Conservation (phyloP, 2,888 invertebrate species). For the Agrypnus murinus region DNA sequence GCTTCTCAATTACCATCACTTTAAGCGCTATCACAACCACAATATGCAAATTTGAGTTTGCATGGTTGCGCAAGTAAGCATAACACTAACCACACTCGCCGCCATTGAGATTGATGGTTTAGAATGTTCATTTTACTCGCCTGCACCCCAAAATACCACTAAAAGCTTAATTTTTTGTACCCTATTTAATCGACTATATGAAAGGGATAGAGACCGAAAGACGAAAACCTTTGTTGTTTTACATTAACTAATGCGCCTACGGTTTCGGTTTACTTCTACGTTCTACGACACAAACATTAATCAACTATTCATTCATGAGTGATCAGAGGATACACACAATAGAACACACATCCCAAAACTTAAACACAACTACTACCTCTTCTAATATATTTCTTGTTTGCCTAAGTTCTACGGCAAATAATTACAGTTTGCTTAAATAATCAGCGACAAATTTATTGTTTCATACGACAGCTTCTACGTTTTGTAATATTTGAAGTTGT, state of each 20-base stretch:
- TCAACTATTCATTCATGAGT: constrained; percentile 19
- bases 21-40: constrained; percentile 50
- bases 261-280: constrained; percentile 8
- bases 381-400: too few relatives aligned
- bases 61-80: constrained; percentile 44
- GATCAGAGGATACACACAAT: neutral
- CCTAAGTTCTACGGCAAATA: too few relatives aligned
- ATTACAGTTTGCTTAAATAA: too few relatives aligned
- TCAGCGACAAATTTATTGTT: too few relatives aligned
- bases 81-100: constrained; percentile 38
- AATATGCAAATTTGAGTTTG: constrained; percentile 52
- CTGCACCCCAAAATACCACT: constrained; percentile 17
- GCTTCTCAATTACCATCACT: constrained; percentile 52
- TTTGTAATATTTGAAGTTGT: too few relatives aligned
- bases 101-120: constrained; percentile 35
- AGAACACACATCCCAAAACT: too few relatives aligned
- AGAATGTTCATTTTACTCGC: constrained; percentile 34
- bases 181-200: constrained; percentile 26
- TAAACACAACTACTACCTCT: too few relatives aligned
- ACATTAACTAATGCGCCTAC: constrained; percentile 7
- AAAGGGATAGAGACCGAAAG: constrained; percentile 21
- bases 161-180: constrained; percentile 39
- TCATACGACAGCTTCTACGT: too few relatives aligned
- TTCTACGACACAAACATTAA: constrained; percentile 2
- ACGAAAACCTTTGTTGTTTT: constrained; percentile 6